These are phyloP conservation scores for Condylura cristata DNA, from an alignment of 2,113 vertebrate species.

Conservation along the genomic window DNA sequence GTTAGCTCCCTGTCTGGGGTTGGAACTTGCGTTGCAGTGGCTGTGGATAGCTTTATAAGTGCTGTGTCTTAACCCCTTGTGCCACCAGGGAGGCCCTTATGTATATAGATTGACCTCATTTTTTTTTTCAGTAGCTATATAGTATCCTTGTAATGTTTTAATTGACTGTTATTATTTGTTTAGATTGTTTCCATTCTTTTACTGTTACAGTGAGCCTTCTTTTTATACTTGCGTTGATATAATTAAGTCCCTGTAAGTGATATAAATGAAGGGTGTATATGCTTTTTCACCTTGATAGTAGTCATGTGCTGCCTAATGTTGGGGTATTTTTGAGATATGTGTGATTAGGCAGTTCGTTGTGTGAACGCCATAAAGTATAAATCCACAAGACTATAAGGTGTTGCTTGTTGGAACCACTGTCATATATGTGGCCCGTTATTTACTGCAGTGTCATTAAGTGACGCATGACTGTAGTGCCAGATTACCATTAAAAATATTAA, in stretches of 20 bases:
- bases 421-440: neutral
- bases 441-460: neutral
- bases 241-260: neutral
- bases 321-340: neutral
- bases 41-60: too few species aligned
- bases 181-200: conserved; percentile 9
- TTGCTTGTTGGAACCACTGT: neutral
- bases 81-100: too few species aligned
- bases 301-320: neutral
- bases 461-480: neutral
- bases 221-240: neutral
- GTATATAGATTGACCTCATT: neutral
- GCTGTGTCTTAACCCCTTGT: too few species aligned
- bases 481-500: conserved; percentile 9
- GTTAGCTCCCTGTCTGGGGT: too few species aligned
- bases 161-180: neutral
- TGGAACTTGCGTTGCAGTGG: too few species aligned
- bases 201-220: neutral
- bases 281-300: conserved; percentile 37
- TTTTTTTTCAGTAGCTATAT: neutral
- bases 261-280: neutral
- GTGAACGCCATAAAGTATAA: neutral
- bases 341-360: neutral
- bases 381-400: neutral
- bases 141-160: neutral